Base-by-base conservation (phyloP, 1,140 invertebrate genomes). In the Xylocopa sonorina region DNA sequence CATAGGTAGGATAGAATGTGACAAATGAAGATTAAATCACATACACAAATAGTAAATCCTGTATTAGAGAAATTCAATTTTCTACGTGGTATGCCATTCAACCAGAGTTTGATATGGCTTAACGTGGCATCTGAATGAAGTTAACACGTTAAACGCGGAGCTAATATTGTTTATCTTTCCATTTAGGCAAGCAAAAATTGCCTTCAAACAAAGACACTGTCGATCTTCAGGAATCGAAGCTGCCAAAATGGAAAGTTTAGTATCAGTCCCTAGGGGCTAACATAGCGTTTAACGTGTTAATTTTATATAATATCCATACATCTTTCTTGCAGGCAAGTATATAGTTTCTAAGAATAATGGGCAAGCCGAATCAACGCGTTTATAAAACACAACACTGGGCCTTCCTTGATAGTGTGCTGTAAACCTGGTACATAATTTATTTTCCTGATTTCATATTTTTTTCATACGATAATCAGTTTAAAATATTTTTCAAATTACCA, bases 291-390 rank as follows among this genome's bases (percentile, higher is more conserved):
- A 29, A 82, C 14, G 51, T 58, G 62, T 84, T 85, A 82, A 88
- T 84, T 82, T 81, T 86, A 66, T 89, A 46, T 84, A 89, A 89
- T 80, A 83, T 88, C 85, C 80, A 87, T 87, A 89, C 84, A 89
- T 92, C 85, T 93, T 93, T 93, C 90, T 93, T 93, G 50, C 92
- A 93, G 92, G 91, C 79, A 90, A 91, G 84, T 91, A 83, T 92
- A 88, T 93, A 92, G 91, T 92, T 87, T 91, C 91, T 93, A 93
- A 92, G 88, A 89, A 92, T 91, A 93, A 91, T 86, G 91, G 91
- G 80, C 89, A 91, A 90, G 91, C 92, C 82, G 92, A 92, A 92
- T 92, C 92, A 87, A 93, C 92, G 88, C 88, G 85, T 92, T 93
- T 93, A 89, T 93, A 93, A 88, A 92, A 87, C 88, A 9, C 68